A percentile compares a stretch with the other conserved stretches of the same genome.
Evolutionary conservation across 2,888 invertebrate genomes (phyloP).

Genomic region (Ophion slaviceki): DNA sequence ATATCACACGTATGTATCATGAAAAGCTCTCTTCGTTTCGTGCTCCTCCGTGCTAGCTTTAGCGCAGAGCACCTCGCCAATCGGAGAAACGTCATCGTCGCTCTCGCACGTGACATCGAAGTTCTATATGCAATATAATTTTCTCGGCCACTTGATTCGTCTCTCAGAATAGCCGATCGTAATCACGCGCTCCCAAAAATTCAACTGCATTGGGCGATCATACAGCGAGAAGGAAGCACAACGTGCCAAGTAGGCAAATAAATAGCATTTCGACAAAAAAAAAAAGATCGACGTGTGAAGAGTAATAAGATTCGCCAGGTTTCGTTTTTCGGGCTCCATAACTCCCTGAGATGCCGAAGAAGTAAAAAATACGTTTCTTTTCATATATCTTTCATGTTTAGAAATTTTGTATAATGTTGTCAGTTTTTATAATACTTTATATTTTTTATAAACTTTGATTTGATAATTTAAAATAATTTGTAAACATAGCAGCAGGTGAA

Average conservation of each 20-base stretch:
- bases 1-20: slow-evolving; percentile 20
- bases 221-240: not conserved
- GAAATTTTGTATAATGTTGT: too few relatives aligned
- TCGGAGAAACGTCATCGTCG: slow-evolving; percentile 30
- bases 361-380: too few relatives aligned
- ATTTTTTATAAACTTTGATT: too few relatives aligned
- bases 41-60: slow-evolving; percentile 10
- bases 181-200: slow-evolving; percentile 20
- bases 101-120: slow-evolving; percentile 40
- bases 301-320: too few relatives aligned
- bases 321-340: too few relatives aligned
- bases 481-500: too few relatives aligned
- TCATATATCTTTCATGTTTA: too few relatives aligned
- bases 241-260: not conserved
- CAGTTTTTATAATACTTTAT: too few relatives aligned
- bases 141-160: slow-evolving; percentile 37
- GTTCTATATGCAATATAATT: slow-evolving; percentile 24
- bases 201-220: not conserved
- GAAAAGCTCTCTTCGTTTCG: not conserved
- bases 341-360: too few relatives aligned
- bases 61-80: not conserved
- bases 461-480: too few relatives aligned
- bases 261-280: not conserved
- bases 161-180: slow-evolving; percentile 44
- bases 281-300: not conserved